Evolutionary conservation across 2,888 invertebrate species (phyloP), one percentile per base, ranked within the genome.

Genomic region (Phaedon cochleariae): DNA sequence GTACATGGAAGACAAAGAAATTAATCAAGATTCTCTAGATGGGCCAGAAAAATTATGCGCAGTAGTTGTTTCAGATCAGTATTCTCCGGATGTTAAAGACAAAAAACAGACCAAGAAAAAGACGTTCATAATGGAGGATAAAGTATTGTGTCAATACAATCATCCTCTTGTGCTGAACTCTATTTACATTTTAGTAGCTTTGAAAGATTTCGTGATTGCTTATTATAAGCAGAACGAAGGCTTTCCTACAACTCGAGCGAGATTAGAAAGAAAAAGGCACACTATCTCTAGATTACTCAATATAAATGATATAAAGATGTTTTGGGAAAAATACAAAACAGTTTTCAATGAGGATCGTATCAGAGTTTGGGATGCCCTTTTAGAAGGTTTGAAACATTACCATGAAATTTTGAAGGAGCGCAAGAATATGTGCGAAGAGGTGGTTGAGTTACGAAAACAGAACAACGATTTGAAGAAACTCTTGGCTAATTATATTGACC

Each of bases 391-490:
- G 20, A 87, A 87, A 63, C 88, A 88, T 76, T 92, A 91, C 81
- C 85, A 89, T 68, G 84, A 85, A 29, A 85, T 90, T 69, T 82
- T 92, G 68, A 89, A 89, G 85, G 91, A 91, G 77, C 86, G 93
- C 0, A 89, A 90, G 71, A 85, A 86, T 59, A 83, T 92, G 10
- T 88, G 90, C 73, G 84, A 85, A 0, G 91, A 93, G 75, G 90
- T 92, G 2, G 83, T 87, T 17, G 84, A 83, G 58, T 78, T 93
- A 18, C 86, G 90, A 4, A 85, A 85, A 60, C 90, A 92, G 74
- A 94, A 94, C 80, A 81, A 83, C 1, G 92, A 93, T 65, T 81
- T 94, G 55, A 87, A 89, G 20, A 86, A 89, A 62, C 83, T 94
- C 54, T 84, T 93, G 49, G 86, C 88, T 67, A 89, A 89, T 70